These are phyloP conservation scores for Chinchilla lanigera DNA, from an alignment of 2,113 vertebrate genomes.

Conservation along the genomic window DNA sequence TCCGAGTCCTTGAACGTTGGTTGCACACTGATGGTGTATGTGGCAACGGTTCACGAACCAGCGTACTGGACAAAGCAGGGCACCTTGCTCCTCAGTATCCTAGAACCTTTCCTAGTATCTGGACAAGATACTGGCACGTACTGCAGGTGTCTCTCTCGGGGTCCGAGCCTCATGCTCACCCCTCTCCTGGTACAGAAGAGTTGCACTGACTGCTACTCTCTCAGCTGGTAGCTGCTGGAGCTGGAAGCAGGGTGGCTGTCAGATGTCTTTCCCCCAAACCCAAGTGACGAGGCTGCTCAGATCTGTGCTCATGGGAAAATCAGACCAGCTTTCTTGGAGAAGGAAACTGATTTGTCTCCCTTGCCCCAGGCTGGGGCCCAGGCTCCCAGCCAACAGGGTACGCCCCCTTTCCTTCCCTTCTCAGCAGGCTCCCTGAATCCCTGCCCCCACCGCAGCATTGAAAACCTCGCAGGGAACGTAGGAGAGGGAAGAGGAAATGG, in stretches of 20 bases:
- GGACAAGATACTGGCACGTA: background rate
- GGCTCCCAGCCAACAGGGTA: background rate
- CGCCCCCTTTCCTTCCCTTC: slow-evolving; percentile 15
- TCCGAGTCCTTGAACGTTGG: background rate
- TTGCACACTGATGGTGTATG: background rate
- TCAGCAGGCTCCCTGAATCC: background rate
- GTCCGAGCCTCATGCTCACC: slow-evolving; percentile 20
- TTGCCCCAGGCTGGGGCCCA: background rate
- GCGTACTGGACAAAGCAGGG: background rate
- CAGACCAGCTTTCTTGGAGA: background rate
- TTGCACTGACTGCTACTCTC: background rate
- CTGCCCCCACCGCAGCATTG: background rate
- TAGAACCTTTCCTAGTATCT: too few species aligned
- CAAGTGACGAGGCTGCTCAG: background rate
- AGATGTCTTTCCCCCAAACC: background rate
- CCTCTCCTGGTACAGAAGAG: slow-evolving; percentile 16
- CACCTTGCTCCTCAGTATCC: background rate
- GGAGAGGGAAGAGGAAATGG: slow-evolving; percentile 4
- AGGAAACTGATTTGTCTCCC: background rate
- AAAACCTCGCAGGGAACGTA: background rate
- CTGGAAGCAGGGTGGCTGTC: background rate
- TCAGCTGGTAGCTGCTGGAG: background rate
- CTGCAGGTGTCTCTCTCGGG: background rate
- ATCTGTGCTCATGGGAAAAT: background rate
- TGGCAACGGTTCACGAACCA: background rate